These are phyloP conservation scores for Phytoseiulus persimilis DNA, from an alignment of 2,888 invertebrate species.

Conservation along the genomic window DNA sequence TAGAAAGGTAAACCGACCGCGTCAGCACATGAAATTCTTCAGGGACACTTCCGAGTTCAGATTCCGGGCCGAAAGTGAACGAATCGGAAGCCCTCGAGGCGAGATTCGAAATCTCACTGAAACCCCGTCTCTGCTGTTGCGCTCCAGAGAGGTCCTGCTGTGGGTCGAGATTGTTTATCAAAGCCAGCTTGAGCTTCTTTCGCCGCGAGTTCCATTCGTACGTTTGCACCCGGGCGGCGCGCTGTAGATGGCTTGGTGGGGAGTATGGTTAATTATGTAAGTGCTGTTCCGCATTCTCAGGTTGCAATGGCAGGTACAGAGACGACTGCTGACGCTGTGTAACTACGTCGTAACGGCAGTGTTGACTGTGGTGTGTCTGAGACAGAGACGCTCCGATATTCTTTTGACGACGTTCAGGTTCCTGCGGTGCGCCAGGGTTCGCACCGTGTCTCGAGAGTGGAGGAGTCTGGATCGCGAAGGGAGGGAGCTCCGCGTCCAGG, in stretches of 20 bases:
- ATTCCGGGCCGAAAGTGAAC: not conserved
- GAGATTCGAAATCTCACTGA: not conserved
- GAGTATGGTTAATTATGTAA: not conserved
- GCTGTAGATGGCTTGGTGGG: not conserved
- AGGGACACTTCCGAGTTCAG: not conserved
- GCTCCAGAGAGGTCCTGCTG: no score
- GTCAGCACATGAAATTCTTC: not conserved
- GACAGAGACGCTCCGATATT: not conserved
- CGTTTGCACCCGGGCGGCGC: not conserved
- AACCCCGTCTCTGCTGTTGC: not conserved
- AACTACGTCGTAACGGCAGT: not conserved
- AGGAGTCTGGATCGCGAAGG: not conserved
- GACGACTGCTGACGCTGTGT: not conserved
- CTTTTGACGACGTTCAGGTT: not conserved
- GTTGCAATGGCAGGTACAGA: not conserved
- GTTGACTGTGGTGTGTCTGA: not conserved
- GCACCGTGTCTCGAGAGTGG: no score
- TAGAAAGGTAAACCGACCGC: not conserved
- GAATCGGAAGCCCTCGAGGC: not conserved
- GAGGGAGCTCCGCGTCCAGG: not conserved
- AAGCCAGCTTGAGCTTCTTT: not conserved
- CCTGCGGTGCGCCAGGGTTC: not conserved
- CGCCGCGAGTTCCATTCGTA: no score
- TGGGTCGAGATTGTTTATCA: not conserved
- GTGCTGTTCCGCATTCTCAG: not conserved